Conservation (phyloP, 2,888 invertebrate species). For the Phyllotreta cruciferae region DNA sequence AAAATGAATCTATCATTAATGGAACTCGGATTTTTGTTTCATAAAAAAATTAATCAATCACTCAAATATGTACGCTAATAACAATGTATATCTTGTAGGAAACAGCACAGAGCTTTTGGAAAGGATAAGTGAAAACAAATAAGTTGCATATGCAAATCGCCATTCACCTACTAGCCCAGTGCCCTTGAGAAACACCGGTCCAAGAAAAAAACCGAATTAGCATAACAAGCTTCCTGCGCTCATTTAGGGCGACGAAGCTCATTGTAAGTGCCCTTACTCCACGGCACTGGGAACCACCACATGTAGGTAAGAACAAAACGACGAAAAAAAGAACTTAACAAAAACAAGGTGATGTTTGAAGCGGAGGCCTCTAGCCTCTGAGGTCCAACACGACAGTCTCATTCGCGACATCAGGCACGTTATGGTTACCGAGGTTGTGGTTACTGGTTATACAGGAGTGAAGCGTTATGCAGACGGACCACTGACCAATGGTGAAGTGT, state of each 20-base stretch:
- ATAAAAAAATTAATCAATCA: too few species aligned
- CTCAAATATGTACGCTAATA: too few species aligned
- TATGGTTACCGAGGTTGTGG: slow-evolving; percentile 21
- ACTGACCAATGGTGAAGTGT: too few species aligned
- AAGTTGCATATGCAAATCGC: slow-evolving; percentile 18
- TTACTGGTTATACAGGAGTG: not conserved
- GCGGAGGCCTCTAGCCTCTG: slow-evolving; percentile 23
- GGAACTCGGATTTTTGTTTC: too few species aligned
- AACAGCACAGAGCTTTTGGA: not conserved
- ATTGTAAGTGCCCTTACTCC: slow-evolving; percentile 18
- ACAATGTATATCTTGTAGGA: too few species aligned
- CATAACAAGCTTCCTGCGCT: slow-evolving; percentile 28
- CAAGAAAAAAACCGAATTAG: slow-evolving; percentile 18
- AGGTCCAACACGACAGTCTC: slow-evolving; percentile 40
- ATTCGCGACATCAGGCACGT: slow-evolving; percentile 40
- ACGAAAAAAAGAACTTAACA: slow-evolving; percentile 50
- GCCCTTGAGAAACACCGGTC: slow-evolving; percentile 23
- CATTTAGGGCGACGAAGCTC: slow-evolving; percentile 14
- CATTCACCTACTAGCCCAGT: slow-evolving; percentile 22
- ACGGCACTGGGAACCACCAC: slow-evolving; percentile 34
- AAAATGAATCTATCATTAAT: too few species aligned
- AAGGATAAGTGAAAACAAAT: slow-evolving; percentile 4
- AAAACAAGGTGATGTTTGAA: slow-evolving; percentile 47
- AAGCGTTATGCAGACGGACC: not conserved
- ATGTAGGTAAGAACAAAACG: slow-evolving; percentile 45